phyloP scores from a whole-genome alignment of 1,140 invertebrate genomes.

The Coboldia fuscipes region DNA sequence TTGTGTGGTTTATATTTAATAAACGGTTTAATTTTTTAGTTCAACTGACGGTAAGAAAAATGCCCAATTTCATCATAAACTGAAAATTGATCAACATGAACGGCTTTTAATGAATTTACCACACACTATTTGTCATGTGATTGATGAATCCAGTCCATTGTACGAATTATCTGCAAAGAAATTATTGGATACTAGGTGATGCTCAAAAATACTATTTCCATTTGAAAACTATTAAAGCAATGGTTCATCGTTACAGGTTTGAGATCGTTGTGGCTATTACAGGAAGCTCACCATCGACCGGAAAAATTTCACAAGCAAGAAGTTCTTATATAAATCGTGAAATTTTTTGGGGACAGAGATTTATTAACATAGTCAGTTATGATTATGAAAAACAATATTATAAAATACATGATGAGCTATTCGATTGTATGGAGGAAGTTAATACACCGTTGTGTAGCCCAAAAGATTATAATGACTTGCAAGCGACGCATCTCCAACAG shows the following conservation, averaged over 20 bases:
- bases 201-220: too few species aligned
- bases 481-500: too few species aligned
- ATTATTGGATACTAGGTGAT: constrained; percentile 13
- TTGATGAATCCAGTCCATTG: constrained; percentile 20
- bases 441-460: too few species aligned
- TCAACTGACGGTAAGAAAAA: too few species aligned
- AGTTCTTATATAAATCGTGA: background rate
- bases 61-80: background rate
- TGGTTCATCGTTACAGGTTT: constrained; percentile 6
- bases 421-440: too few species aligned
- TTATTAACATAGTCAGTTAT: background rate
- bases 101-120: constrained; percentile 25
- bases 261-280: background rate
- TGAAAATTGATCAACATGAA: constrained; percentile 1
- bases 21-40: too few species aligned
- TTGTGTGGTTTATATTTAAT: too few species aligned
- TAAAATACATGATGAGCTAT: background rate
- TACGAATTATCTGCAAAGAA: constrained; percentile 14
- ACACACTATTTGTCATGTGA: constrained; percentile 22
- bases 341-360: background rate
- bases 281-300: background rate
- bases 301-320: background rate
- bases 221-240: too few species aligned
- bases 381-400: background rate
- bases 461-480: too few species aligned